Percentiles rank a stretch among this genome's conserved stretches.
Evolutionary conservation across 2,797 vertebrate species (phyloP).

Genomic region (Falco biarmicus): DNA sequence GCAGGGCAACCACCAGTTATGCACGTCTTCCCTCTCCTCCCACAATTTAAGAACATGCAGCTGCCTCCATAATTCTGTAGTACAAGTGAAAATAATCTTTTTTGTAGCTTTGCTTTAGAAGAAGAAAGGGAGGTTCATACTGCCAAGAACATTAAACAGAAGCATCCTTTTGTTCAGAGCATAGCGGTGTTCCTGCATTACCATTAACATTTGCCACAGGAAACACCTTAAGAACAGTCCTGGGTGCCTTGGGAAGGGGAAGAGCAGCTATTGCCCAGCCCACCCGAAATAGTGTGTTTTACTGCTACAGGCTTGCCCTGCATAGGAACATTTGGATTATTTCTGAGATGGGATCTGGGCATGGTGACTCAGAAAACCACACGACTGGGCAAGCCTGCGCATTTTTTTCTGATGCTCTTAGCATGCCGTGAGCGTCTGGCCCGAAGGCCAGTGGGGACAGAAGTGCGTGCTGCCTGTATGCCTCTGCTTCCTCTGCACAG

Average conservation of each 20-base stretch:
- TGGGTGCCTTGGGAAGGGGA: background rate
- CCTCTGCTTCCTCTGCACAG: background rate
- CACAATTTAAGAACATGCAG: background rate
- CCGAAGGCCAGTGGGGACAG: accelerated
- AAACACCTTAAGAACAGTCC: background rate
- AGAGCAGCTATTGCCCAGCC: background rate
- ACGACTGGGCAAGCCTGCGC: accelerated
- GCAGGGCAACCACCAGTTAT: background rate
- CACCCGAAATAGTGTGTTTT: background rate
- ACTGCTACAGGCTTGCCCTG: background rate
- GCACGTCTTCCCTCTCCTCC: background rate
- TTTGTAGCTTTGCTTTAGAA: background rate
- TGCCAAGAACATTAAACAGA: background rate
- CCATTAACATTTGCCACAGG: background rate
- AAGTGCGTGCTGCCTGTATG: background rate
- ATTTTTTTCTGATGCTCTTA: background rate
- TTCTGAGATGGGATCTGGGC: background rate
- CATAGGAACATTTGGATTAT: background rate
- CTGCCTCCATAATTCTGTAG: background rate
- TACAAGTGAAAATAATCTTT: background rate
- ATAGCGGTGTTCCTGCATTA: accelerated
- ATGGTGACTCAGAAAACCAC: background rate
- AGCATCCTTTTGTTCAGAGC: background rate
- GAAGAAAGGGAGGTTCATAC: background rate
- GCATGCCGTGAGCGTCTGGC: accelerated